Percentiles rank a stretch among this genome's conserved stretches.
Evolutionary conservation across 2,797 vertebrate species (phyloP).

Genomic region (Aotus griseimembra): DNA sequence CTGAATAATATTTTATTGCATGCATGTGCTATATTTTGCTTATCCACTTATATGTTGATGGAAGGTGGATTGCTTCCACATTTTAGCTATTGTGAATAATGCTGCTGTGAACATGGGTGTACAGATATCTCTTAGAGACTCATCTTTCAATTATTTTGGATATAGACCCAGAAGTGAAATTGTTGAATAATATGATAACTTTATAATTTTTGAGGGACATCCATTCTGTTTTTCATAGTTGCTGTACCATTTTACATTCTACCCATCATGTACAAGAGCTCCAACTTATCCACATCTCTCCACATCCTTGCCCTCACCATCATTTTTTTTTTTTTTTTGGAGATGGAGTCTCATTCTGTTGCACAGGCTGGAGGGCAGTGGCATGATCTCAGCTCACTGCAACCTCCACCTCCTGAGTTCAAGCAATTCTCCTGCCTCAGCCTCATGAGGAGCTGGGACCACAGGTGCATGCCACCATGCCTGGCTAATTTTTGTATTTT

Average conservation of each 20-base stretch:
- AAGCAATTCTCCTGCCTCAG: too few relatives aligned
- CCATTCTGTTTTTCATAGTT: background rate
- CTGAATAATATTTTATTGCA: background rate
- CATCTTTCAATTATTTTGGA: background rate
- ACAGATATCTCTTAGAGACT: background rate
- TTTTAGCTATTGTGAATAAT: background rate
- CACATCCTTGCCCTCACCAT: background rate
- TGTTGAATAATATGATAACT: background rate
- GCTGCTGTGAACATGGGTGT: background rate
- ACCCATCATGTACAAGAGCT: background rate
- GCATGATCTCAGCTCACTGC: too few relatives aligned
- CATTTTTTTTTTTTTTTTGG: background rate
- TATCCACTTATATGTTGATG: background rate
- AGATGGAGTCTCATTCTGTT: too few relatives aligned
- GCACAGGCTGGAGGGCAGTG: too few relatives aligned
- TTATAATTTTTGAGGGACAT: background rate
- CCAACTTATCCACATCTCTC: background rate
- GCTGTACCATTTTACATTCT: background rate
- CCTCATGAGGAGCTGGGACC: too few relatives aligned
- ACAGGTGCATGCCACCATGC: too few relatives aligned
- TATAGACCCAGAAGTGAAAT: background rate
- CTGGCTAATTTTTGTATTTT: too few relatives aligned
- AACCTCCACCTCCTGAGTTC: too few relatives aligned
- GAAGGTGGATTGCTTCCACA: background rate
- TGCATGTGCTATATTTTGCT: background rate